Evolutionary conservation across 1,140 invertebrate genomes (phyloP), one percentile per base, ranked within the genome.

Genomic region (Cecropterus lyciades): DNA sequence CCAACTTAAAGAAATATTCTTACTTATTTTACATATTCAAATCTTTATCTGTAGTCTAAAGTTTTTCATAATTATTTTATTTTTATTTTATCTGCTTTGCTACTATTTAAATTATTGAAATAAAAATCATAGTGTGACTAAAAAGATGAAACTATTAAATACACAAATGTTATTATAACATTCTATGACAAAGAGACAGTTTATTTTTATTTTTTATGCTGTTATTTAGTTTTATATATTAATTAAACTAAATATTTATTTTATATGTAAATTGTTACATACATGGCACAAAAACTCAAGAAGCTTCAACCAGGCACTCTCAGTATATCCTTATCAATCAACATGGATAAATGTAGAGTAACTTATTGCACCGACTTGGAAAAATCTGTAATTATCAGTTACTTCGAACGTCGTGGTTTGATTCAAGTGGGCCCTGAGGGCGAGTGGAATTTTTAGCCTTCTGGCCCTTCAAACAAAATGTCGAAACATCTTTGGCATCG

Each of bases 391-490:
- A 94, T 99, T 53, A 94, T 98, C 24, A 96, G 96, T 69, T 99
- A 99, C 91, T 99, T 99, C 85, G 97, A 99, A 80, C 97, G 98
- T 84, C 92, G 98, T 70, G 98, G 97, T 5, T 99, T 98, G 98
- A 93, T 94, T 16, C 96, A 98, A 93, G 98, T 99, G 9, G 95
- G 95, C 8, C 95, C 97, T 0, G 98, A 99, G 67, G 98, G 99
- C 82, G 97, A 99, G 75, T 99, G 98, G 98, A 98, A 99, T 86
- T 98, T 99, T 86, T 99, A 99, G n/a, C n/a, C n/a, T n/a, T n/a
- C 89, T 99, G 98, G 98, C 97, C 98, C 0, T 96, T 96, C 10
- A 98, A 98, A 0, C 95, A 96, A 82, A 98, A 96, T 98, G 97
- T 71, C 93, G 98, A 59, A 97, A 95, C 80, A 95, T 99, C 56